phyloP scores from a whole-genome alignment of 1,140 invertebrate genomes.

The Leptinotarsa texana region DNA sequence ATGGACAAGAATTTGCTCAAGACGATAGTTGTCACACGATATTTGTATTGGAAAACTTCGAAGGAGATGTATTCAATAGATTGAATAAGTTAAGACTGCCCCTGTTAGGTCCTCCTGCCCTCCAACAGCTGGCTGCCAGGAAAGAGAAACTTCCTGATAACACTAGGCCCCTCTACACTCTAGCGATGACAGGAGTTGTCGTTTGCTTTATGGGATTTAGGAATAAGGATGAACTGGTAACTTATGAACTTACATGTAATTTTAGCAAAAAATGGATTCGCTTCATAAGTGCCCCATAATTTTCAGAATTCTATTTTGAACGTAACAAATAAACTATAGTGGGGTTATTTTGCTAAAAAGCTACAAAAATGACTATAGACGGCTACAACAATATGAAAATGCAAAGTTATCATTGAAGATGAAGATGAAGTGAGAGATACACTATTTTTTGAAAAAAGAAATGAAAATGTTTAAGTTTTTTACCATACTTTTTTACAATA shows the following conservation, averaged over 20 bases:
- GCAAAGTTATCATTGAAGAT: too few relatives aligned
- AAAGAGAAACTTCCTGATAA: constrained; percentile 67
- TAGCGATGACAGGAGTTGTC: constrained; percentile 81
- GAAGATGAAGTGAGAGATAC: too few relatives aligned
- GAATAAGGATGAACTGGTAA: constrained; percentile 84
- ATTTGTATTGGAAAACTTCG: constrained; percentile 73
- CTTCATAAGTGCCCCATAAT: too few relatives aligned
- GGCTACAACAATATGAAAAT: too few relatives aligned
- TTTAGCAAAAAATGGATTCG: background rate
- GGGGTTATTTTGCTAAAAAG: too few relatives aligned
- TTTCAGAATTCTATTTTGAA: too few relatives aligned
- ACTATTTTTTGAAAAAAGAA: too few relatives aligned
- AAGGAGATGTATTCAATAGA: constrained; percentile 66
- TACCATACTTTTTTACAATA: too few relatives aligned
- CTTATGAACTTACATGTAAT: constrained; percentile 29
- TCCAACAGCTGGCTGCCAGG: constrained; percentile 73
- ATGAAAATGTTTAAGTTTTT: too few relatives aligned
- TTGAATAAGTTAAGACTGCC: constrained; percentile 68
- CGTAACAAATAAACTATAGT: too few relatives aligned
- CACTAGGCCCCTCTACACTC: constrained; percentile 80
- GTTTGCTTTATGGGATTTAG: constrained; percentile 90
- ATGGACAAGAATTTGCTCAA: constrained; percentile 63
- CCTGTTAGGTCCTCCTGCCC: constrained; percentile 75
- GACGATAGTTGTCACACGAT: constrained; percentile 67
- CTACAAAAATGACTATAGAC: too few relatives aligned